Conservation (phyloP, 2,888 invertebrate species). For the Desoria tigrina region DNA sequence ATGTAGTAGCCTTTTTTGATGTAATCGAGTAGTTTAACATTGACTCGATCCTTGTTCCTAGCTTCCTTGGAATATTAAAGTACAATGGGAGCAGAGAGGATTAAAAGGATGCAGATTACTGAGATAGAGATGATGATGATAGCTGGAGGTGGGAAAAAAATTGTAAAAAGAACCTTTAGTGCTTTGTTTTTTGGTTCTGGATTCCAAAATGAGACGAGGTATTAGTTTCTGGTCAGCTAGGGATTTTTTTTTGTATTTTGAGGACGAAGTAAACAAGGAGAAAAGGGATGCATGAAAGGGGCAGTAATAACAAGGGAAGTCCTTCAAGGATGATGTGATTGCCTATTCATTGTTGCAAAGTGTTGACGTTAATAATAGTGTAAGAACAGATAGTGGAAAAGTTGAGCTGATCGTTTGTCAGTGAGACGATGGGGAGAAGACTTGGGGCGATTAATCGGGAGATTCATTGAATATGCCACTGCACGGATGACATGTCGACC, state of each 20-base stretch:
- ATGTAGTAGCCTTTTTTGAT: no score
- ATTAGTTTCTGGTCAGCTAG: neutral
- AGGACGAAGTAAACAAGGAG: constrained; percentile 6
- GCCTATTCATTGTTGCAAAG: constrained; percentile 38
- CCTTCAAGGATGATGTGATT: constrained; percentile 29
- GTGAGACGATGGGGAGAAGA: constrained; percentile 21
- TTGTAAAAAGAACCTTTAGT: no score
- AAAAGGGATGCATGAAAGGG: constrained; percentile 26
- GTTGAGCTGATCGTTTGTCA: neutral
- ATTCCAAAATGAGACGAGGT: no score
- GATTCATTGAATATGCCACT: constrained; percentile 49
- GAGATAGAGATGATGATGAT: no score
- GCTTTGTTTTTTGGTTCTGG: no score
- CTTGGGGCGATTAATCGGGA: constrained; percentile 25
- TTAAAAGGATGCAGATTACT: no score
- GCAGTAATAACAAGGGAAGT: constrained; percentile 20
- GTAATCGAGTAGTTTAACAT: no score
- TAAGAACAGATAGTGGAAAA: constrained; percentile 12
- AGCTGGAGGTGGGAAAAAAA: no score
- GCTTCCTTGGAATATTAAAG: no score
- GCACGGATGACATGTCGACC: constrained; percentile 51
- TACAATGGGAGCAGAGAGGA: no score
- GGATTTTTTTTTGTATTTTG: no score
- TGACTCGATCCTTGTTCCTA: no score
- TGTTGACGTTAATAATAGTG: constrained; percentile 42